Evolutionary conservation across 1,140 invertebrate genomes (phyloP), one percentile per base, ranked within the genome.

Genomic region (Euura lappo): DNA sequence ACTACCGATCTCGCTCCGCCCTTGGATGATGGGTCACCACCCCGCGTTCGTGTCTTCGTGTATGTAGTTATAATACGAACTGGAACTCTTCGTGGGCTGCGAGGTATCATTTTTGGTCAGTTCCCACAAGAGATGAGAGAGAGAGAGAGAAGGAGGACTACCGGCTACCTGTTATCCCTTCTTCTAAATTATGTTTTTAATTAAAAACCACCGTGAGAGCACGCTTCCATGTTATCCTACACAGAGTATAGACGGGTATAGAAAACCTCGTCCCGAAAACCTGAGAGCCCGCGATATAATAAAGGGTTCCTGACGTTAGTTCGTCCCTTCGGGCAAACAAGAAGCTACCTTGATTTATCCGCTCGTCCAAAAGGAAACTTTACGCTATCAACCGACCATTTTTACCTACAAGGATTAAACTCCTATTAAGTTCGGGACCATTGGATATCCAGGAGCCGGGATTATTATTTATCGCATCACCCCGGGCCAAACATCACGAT

Each of bases 131-230:
- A 79, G 79, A 28, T 10, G 44, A 68, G 4, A 4, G 28, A 28
- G 28, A 28, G 28, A 28, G 28, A 28, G 28, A 28, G 28, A 28
- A 28, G 28, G 28, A 28, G 0, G 28, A 28, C 28, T 28, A 28
- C 71, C 76, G 76, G 86, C 87, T 87, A 88, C 87, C 86, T 87
- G 86, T 85, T 86, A 85, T 79, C 81, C 81, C 83, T 77, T 81
- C 85, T 78, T 85, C 84, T 87, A 88, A 88, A 88, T 88, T 88
- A 88, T 87, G 83, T 86, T 88, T 88, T 88, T 88, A 88, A 88
- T 88, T 88, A 88, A 88, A 88, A 88, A 84, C 85, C 81, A 84
- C 85, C 80, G 79, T 77, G 75, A 81, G 79, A 80, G 79, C 77
- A 78, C 77, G 75, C 75, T 72, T 73, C 51, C 51, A 60, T 28